phyloP scores from a whole-genome alignment of 2,113 vertebrate species.

The Hyperoodon ampullatus region DNA sequence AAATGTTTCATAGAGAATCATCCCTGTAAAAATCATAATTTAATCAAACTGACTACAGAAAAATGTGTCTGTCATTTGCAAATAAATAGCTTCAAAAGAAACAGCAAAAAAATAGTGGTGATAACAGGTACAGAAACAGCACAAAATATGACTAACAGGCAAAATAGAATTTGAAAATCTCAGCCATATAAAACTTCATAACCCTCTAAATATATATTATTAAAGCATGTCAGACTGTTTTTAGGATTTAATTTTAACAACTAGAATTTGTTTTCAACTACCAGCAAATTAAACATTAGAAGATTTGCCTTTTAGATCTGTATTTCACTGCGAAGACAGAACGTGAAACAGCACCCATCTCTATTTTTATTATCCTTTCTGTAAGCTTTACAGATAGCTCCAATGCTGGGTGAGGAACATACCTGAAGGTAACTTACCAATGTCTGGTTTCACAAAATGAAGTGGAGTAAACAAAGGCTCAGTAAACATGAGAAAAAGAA shows the following conservation, averaged over 20 bases:
- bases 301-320: neutral
- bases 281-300: neutral
- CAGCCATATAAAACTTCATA: neutral
- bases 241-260: constrained; percentile 5
- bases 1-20: constrained; percentile 4
- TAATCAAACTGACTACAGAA: neutral
- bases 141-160: neutral
- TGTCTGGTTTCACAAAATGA: neutral
- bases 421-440: neutral
- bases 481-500: neutral
- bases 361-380: neutral
- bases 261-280: neutral
- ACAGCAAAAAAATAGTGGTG: neutral
- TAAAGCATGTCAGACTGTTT: neutral
- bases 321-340: neutral
- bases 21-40: neutral
- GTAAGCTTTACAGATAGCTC: neutral
- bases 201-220: neutral
- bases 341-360: neutral
- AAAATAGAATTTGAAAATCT: neutral
- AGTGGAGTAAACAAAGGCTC: neutral
- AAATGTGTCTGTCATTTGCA: neutral
- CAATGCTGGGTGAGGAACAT: neutral
- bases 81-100: constrained; percentile 33
- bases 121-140: neutral